A percentile compares a stretch with the other conserved stretches of the same genome.
These are phyloP conservation scores for Morpho helenor DNA, from an alignment of 2,888 invertebrate species.

Conservation along the genomic window DNA sequence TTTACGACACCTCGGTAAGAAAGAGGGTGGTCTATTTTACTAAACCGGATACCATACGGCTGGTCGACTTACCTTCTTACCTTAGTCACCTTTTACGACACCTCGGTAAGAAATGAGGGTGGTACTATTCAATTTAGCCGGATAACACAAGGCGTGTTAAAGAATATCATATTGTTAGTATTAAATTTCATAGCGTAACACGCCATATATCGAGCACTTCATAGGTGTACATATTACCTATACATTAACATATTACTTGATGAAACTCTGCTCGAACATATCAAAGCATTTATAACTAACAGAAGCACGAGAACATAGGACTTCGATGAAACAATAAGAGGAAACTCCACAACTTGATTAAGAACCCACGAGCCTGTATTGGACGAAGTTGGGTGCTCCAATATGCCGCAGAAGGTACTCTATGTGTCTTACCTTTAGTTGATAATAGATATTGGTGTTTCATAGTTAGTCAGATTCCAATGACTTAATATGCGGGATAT, in stretches of 20 bases:
- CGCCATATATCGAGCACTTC: no score
- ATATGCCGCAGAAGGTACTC: conserved; percentile 4
- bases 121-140: no score
- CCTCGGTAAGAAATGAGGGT: no score
- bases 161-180: no score
- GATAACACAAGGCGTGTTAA: no score
- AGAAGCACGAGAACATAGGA: conserved; percentile 13
- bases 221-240: neutral
- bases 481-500: no score
- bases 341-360: conserved; percentile 67
- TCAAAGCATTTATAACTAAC: conserved; percentile 21
- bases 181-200: no score
- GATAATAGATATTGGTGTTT: neutral
- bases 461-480: neutral
- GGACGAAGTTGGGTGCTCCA: conserved; percentile 46
- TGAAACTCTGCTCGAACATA: conserved; percentile 26
- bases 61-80: no score
- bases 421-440: neutral
- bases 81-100: no score
- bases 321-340: conserved; percentile 34
- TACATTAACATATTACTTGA: conserved; percentile 23
- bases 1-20: no score
- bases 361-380: conserved; percentile 58
- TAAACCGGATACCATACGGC: no score
- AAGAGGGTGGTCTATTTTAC: no score